Evolutionary conservation across 1,140 invertebrate species (phyloP), one percentile per base, ranked within the genome.

Genomic region (Leptoteleia sp.): DNA sequence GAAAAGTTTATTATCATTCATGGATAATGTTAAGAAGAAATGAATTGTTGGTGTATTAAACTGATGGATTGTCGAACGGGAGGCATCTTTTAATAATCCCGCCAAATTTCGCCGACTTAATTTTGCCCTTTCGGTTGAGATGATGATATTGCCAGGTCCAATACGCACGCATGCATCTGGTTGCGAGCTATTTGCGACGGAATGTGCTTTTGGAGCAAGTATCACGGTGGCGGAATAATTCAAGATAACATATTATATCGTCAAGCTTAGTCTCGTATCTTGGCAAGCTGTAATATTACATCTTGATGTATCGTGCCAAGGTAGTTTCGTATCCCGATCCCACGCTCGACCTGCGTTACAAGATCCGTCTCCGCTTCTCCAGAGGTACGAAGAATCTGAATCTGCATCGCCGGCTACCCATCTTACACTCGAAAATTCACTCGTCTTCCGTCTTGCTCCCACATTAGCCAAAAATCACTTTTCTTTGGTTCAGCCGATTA

Each of bases 241-340:
- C 59, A 73, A 55, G 70, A 67, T 75, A 75, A 75, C 52, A 61
- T 61, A 67, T 65, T 75, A 75, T 75, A 75, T 67, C 71, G 71
- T 31, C 61, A 55, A 64, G 70, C 52, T 73, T 62, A 65, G 72
- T 61, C 61, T 68, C 37, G 62, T 68, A 76, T 76, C 72, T 38
- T 67, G 71, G 71, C 59, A 75, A 75, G 61, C 61, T 48, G 71
- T 75, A 75, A 75, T 75, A 75, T 75, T 75, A 75, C 71, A 75
- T 75, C 61, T 65, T 75, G 52, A 75, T 75, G 71, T 75, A 75
- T 75, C 71, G 71, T 64, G 71, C n/a, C n/a, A n/a, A n/a, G n/a
- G n/a, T n/a, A n/a, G n/a, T n/a, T n/a, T n/a, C n/a, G n/a, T n/a
- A n/a, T n/a, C n/a, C n/a, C n/a, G n/a, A n/a, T n/a, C n/a, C n/a